Conservation (phyloP, 2,113 vertebrate genomes). For the Tichodroma muraria region DNA sequence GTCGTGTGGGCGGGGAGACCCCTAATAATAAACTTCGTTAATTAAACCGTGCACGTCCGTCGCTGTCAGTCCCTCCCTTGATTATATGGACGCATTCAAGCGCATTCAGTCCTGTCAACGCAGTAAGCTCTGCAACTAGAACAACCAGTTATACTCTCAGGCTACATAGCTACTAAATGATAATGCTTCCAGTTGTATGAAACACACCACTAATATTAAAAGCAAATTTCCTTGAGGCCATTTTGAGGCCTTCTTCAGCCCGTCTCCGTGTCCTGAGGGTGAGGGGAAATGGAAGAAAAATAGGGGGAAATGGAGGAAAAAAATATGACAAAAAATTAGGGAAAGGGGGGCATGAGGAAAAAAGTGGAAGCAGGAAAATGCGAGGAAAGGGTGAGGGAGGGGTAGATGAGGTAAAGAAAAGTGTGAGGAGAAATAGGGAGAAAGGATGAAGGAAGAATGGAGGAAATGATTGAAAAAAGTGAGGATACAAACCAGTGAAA, state of each 20-base stretch:
- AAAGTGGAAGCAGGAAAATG: neutral
- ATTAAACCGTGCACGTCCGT: fast-evolving
- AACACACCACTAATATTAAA: fast-evolving
- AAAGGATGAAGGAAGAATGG: neutral
- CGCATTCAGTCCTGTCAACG: fast-evolving
- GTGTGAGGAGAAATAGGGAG: neutral
- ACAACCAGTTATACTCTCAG: fast-evolving
- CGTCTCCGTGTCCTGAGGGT: too few species aligned
- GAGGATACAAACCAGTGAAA: too few species aligned
- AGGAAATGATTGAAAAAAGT: neutral
- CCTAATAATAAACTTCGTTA: fast-evolving
- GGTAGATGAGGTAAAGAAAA: neutral
- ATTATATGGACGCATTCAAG: fast-evolving
- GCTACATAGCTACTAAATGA: fast-evolving
- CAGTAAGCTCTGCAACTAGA: fast-evolving
- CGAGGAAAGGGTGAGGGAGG: neutral
- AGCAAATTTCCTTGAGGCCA: fast-evolving
- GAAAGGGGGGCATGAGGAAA: neutral
- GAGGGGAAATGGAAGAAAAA: neutral
- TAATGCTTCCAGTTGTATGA: fast-evolving
- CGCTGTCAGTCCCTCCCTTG: fast-evolving
- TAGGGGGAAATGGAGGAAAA: neutral
- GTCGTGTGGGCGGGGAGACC: neutral
- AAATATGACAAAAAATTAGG: neutral
- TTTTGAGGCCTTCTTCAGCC: neutral